Evolutionary conservation across 2,797 vertebrate species (phyloP).

Genomic region (Acanthornis magna): DNA sequence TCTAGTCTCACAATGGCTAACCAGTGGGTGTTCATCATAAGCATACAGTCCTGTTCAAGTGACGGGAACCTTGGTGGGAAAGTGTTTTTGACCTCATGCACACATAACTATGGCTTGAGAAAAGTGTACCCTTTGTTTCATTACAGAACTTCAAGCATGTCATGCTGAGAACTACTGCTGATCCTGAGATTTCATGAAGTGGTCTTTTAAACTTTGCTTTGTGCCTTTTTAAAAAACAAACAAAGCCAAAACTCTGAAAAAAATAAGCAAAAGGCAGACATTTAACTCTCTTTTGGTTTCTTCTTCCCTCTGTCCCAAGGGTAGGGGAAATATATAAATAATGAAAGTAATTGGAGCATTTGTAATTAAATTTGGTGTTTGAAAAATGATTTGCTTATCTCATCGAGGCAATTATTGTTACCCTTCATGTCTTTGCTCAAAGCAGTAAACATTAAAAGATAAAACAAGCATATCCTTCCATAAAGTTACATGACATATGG

Average conservation of each 20-base stretch:
- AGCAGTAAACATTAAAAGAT: not conserved
- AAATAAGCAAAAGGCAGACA: not conserved
- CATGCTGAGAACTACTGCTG: not conserved
- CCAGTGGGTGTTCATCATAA: not conserved
- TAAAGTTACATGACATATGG: not conserved
- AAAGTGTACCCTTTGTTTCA: not conserved
- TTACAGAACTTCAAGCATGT: not conserved
- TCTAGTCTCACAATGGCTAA: not conserved
- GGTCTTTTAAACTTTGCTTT: not conserved
- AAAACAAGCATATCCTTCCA: not conserved
- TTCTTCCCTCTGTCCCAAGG: not conserved
- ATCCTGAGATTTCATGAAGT: not conserved
- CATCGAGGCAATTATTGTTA: not conserved
- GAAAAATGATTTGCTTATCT: not conserved
- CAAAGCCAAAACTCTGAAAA: not conserved
- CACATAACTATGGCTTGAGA: not conserved
- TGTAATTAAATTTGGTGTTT: not conserved
- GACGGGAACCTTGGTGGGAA: not conserved
- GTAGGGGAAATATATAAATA: not conserved
- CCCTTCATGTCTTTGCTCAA: not conserved
- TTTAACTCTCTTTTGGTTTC: not conserved
- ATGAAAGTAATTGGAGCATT: not conserved
- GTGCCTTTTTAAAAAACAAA: not conserved
- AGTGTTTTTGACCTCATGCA: not conserved
- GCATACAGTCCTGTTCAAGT: not conserved